These are phyloP conservation scores for Sabellastarte sp. DNA, from an alignment of 2,888 invertebrate genomes.

Conservation along the genomic window DNA sequence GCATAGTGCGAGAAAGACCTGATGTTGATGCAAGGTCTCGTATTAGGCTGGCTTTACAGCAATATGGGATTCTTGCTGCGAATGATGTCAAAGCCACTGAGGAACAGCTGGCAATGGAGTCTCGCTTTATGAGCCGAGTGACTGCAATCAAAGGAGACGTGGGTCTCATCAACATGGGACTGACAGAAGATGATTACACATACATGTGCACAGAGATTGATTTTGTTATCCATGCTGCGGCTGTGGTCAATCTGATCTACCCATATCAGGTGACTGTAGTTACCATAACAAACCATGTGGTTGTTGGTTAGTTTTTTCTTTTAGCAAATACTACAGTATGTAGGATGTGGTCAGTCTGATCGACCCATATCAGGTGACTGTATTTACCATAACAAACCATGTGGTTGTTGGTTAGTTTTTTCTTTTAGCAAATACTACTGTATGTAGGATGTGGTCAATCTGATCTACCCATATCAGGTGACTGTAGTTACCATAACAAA, in stretches of 20 bases:
- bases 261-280: conserved; percentile 58
- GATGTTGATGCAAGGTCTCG: conserved; percentile 40
- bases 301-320: too few species aligned
- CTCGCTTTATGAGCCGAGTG: conserved; percentile 40
- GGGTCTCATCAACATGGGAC: conserved; percentile 55
- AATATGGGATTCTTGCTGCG: conserved; percentile 48
- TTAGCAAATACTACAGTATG: too few species aligned
- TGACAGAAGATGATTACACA: conserved; percentile 57
- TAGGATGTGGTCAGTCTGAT: conserved; percentile 60
- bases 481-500: too few species aligned
- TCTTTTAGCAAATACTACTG: too few species aligned
- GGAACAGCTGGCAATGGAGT: conserved; percentile 30
- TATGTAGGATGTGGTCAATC: conserved; percentile 59
- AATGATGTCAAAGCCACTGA: conserved; percentile 33
- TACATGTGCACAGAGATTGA: conserved; percentile 59
- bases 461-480: conserved; percentile 60
- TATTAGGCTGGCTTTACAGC: conserved; percentile 40
- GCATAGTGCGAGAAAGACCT: conserved; percentile 55
- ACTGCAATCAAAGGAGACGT: conserved; percentile 52
- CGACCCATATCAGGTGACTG: conserved; percentile 58
- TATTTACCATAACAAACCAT: too few species aligned
- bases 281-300: too few species aligned
- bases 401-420: too few species aligned
- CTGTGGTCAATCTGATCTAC: conserved; percentile 60
- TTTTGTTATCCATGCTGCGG: conserved; percentile 59